phyloP scores from a whole-genome alignment of 2,113 vertebrate species.

The Balaeniceps rex region DNA sequence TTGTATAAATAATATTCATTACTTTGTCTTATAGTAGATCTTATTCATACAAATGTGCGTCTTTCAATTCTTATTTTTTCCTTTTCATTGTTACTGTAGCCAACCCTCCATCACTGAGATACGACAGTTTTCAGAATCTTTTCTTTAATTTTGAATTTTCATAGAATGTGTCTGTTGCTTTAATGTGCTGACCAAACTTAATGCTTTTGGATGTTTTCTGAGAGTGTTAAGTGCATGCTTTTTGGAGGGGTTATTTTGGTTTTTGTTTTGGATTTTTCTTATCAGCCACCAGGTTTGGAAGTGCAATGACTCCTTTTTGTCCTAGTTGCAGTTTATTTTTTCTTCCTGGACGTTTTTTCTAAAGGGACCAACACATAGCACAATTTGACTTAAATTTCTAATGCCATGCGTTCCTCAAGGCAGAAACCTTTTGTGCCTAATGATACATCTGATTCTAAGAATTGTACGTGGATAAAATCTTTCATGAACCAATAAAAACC shows the following conservation, averaged over 20 bases:
- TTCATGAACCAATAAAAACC: background rate
- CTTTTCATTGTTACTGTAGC: background rate
- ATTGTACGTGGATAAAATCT: background rate
- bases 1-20: background rate
- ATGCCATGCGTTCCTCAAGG: background rate
- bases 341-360: background rate
- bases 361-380: slow-evolving; percentile 37
- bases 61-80: background rate
- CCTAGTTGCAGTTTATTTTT: background rate
- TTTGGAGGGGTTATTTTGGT: background rate
- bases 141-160: background rate
- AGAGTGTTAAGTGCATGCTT: background rate
- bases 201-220: background rate
- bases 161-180: background rate
- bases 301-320: background rate
- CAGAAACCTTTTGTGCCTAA: slow-evolving; percentile 34
- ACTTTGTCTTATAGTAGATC: background rate
- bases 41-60: background rate
- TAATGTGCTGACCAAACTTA: background rate
- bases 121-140: background rate
- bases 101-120: background rate
- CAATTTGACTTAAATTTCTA: slow-evolving; percentile 7
- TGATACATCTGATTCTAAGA: background rate
- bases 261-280: background rate
- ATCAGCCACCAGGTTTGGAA: background rate